Evolutionary conservation across 2,113 vertebrate genomes (phyloP).

Genomic region (Noturus placidus): DNA sequence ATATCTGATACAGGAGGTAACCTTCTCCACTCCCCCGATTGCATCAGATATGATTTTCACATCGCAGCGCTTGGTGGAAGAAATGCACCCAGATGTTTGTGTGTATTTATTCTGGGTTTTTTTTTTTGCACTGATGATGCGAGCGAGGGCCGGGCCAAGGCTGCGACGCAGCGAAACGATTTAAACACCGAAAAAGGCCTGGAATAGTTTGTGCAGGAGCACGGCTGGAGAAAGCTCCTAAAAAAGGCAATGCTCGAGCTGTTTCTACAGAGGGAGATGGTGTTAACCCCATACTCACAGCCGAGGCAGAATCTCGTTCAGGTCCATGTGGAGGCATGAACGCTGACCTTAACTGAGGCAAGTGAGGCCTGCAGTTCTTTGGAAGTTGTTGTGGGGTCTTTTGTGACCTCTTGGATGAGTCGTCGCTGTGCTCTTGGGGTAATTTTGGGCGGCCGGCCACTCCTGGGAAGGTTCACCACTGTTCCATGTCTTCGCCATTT

Average conservation of each 20-base stretch:
- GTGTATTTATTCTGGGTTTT: constrained; percentile 16
- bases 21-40: constrained; percentile 51
- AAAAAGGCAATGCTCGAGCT: constrained; percentile 42
- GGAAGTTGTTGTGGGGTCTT: too few relatives aligned
- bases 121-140: constrained; percentile 50
- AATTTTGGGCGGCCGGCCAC: too few relatives aligned
- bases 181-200: constrained; percentile 74
- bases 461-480: too few relatives aligned
- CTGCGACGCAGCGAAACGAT: constrained; percentile 57
- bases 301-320: not conserved
- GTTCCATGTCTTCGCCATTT: too few relatives aligned
- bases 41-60: constrained; percentile 61
- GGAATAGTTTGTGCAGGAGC: constrained; percentile 58
- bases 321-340: not conserved
- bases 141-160: not conserved
- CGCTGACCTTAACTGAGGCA: too few relatives aligned
- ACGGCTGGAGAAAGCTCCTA: constrained; percentile 19
- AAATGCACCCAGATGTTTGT: constrained; percentile 65
- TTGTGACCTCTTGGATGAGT: too few relatives aligned
- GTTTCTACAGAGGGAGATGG: constrained; percentile 1
- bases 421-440: too few relatives aligned
- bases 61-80: constrained; percentile 55
- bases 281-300: not conserved
- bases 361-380: too few relatives aligned
- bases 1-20: constrained; percentile 57